Percentiles rank a stretch among this genome's conserved stretches.
Conservation (phyloP, 2,888 invertebrate genomes). For the Tetragonula carbonaria region DNA sequence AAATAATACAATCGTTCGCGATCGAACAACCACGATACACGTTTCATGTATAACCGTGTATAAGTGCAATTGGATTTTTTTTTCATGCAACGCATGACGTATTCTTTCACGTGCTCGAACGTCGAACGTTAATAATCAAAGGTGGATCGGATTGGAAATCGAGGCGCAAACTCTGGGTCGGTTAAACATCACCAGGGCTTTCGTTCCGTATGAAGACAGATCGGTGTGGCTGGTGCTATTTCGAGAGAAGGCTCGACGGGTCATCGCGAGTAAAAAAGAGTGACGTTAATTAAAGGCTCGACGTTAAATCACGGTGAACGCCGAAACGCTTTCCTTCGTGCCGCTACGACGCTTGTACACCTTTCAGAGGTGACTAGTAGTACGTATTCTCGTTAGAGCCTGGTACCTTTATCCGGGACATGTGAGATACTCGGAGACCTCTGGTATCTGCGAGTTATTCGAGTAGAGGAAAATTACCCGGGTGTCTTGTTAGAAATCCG, state of each 20-base stretch:
- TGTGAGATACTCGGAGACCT: no score
- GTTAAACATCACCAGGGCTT: slow-evolving; percentile 1
- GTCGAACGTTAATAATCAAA: background rate
- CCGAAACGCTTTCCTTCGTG: slow-evolving; percentile 38
- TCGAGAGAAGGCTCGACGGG: slow-evolving; percentile 19
- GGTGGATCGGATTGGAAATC: slow-evolving; percentile 1
- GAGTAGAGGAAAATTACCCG: no score
- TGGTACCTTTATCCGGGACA: no score
- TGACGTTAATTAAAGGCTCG: slow-evolving; percentile 52
- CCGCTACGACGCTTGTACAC: background rate
- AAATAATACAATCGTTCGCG: no score
- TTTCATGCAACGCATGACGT: no score
- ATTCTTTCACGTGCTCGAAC: no score
- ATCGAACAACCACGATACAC: no score
- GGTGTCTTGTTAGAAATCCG: no score
- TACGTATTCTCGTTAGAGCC: no score
- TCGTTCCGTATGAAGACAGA: slow-evolving; percentile 22
- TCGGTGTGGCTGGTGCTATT: slow-evolving; percentile 25
- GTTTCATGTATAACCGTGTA: no score
- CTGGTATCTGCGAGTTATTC: no score
- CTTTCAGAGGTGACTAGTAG: background rate
- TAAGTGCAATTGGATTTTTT: no score
- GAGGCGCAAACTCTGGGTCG: background rate
- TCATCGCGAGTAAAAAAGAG: slow-evolving; percentile 24
- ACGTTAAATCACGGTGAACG: slow-evolving; percentile 43